Evolutionary conservation across 2,888 invertebrate species (phyloP).

Genomic region (Mythimna pallens): DNA sequence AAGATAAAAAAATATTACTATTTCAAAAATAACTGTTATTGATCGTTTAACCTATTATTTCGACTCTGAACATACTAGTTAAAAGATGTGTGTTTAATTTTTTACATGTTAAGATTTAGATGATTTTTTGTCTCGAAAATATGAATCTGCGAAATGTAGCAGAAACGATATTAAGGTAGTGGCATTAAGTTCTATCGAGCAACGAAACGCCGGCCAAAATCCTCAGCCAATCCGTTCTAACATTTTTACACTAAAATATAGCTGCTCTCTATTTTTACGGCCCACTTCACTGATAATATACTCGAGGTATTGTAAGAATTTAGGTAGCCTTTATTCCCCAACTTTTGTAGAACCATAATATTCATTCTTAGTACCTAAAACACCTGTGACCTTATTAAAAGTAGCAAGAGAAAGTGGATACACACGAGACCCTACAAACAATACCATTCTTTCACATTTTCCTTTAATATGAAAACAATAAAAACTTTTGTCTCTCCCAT

Average conservation of each 20-base stretch:
- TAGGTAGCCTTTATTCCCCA: constrained; percentile 39
- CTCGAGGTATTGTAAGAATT: constrained; percentile 46
- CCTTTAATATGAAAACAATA: constrained; percentile 70
- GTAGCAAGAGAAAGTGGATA: constrained; percentile 42
- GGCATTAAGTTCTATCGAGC: constrained; percentile 29
- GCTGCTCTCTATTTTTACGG: constrained; percentile 49
- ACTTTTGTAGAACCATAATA: constrained; percentile 51
- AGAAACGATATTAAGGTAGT: constrained; percentile 11
- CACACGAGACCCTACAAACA: constrained; percentile 42
- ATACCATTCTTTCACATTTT: constrained; percentile 60
- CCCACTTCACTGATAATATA: constrained; percentile 51
- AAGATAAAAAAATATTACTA: too few species aligned
- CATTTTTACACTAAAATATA: constrained; percentile 59
- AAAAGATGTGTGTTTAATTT: too few species aligned
- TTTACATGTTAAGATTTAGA: too few species aligned
- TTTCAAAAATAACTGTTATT: too few species aligned
- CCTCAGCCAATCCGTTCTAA: constrained; percentile 35
- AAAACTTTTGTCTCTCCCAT: constrained; percentile 71
- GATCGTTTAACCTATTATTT: too few species aligned
- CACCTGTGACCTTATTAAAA: constrained; percentile 67
- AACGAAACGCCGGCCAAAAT: constrained; percentile 21
- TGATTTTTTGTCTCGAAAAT: constrained; percentile 4
- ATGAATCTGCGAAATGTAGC: constrained; percentile 19
- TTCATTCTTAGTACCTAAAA: constrained; percentile 50
- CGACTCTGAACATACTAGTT: too few species aligned